Evolutionary conservation across 1,140 invertebrate genomes (phyloP), one percentile per base, ranked within the genome.

Genomic region (Teleopsis dalmanni): DNA sequence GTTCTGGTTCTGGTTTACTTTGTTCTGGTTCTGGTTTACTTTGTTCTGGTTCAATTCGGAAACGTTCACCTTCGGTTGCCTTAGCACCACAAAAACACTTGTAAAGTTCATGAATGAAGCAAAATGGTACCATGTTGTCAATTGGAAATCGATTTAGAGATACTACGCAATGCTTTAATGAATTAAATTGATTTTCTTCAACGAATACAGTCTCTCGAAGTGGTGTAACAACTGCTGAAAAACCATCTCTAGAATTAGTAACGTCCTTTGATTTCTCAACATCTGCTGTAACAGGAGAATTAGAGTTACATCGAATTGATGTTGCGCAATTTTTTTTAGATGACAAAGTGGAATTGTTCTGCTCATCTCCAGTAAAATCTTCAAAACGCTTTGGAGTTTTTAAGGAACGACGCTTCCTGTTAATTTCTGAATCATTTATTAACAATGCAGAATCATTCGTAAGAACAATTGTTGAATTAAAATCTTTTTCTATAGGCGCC

Each of bases 401-500:
- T 0, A 63, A 70, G 45, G 57, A 69, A 23, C 65, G 62, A 8
- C 67, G 58, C 40, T 68, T 66, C 31, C 64, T 62, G 51, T 70
- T 63, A 43, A 59, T 56, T 51, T 70, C 57, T 11, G 63, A 58
- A 37, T 70, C 64, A 33, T 65, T 63, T 3, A 71, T 60, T 0
- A 70, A 41, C 31, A 69, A 37, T 6, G 67, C 69, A 34, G 69
- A 62, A 29, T 65, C 64, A 26, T 64, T 67, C 2, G 67, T 69
- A 0, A 71, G 47, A 19, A 71, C 64, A 13, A 71, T 31, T 0
- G 68, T 70, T 4, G 68, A 63, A 0, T 60, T 65, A 23, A 71
- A 70, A 13, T 71, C 65, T 55, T 65, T 69, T 36, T 71, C 68
- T 57, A 69, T 62, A 35, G 60, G 65, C 3, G 67, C 68, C 29